phyloP scores from a whole-genome alignment of 2,113 vertebrate species.

The Fregetta grallaria region DNA sequence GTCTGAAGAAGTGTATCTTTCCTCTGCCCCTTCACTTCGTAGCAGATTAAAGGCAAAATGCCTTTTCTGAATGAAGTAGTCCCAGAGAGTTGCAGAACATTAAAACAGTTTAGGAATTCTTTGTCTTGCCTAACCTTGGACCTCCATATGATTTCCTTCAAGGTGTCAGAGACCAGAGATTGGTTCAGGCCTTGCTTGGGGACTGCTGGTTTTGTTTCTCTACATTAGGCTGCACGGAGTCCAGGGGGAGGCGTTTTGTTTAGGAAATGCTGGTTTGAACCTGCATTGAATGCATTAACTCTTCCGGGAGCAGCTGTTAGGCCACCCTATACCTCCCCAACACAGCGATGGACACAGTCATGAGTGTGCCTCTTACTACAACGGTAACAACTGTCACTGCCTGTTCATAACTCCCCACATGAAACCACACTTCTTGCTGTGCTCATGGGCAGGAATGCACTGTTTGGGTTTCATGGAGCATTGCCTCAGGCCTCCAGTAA shows the following conservation, averaged over 20 bases:
- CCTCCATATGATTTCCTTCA: neutral
- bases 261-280: neutral
- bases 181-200: neutral
- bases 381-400: neutral
- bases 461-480: neutral
- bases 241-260: neutral
- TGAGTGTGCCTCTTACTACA: neutral
- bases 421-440: neutral
- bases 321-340: fast-evolving
- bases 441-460: neutral
- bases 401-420: neutral
- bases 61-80: neutral
- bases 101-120: neutral
- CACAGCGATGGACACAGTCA: neutral
- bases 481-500: neutral
- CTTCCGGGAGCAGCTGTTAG: neutral
- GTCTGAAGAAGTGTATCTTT: neutral
- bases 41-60: neutral
- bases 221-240: neutral
- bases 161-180: neutral
- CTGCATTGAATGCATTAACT: neutral
- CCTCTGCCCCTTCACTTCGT: neutral
- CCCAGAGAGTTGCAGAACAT: neutral
- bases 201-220: neutral
- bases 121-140: neutral